Evolutionary conservation across 2,797 vertebrate species (phyloP).

Genomic region (Squalus acanthias): DNA sequence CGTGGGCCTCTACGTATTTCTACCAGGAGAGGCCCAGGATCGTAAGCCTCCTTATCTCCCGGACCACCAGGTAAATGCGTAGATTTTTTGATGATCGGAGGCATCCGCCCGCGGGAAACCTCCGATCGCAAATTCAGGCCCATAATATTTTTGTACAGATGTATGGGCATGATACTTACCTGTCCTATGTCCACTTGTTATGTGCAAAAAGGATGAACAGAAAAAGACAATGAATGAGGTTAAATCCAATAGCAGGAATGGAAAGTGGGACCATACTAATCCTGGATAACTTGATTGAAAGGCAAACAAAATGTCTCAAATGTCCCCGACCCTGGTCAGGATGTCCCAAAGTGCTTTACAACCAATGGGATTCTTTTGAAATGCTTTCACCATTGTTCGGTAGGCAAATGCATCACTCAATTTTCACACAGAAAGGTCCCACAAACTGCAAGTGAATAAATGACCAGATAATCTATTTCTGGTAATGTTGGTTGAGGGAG

Average conservation of each 20-base stretch:
- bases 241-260: background rate
- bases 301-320: background rate
- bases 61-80: too few relatives aligned
- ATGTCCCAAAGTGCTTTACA: too few relatives aligned
- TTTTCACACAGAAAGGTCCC: background rate
- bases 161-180: background rate
- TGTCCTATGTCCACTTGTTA: background rate
- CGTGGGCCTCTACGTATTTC: too few relatives aligned
- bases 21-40: too few relatives aligned
- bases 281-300: background rate
- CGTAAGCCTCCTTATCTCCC: too few relatives aligned
- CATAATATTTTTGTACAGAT: background rate
- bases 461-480: background rate
- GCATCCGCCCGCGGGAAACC: too few relatives aligned
- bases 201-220: background rate
- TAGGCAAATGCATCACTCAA: background rate
- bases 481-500: background rate
- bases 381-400: background rate
- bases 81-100: too few relatives aligned
- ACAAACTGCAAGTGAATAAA: background rate
- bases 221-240: background rate
- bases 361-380: background rate
- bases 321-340: background rate
- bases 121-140: too few relatives aligned
- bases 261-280: background rate